Evolutionary conservation across 2,797 vertebrate genomes (phyloP), one percentile per base, ranked within the genome.

Genomic region (Brachymystax lenok): DNA sequence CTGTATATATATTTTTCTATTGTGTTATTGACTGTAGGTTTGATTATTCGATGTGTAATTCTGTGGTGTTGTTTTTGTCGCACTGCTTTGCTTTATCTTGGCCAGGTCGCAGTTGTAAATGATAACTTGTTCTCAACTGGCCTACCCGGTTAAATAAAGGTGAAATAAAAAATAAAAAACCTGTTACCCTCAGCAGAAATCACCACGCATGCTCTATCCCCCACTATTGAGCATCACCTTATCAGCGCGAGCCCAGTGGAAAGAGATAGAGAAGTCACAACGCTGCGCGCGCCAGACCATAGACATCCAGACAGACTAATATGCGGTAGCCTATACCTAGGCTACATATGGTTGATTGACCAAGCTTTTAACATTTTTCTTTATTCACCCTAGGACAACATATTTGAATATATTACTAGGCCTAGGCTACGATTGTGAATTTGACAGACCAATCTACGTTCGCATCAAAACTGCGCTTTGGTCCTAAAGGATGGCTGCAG

Each of bases 401-500:
- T 30, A 33, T 30, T 13, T 67, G 14, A 16, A 19, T 67, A 19
- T 30, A 59, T 67, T 33, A 19, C 5, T 67, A 17, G 64, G 28
- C 14, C 64, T 67, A 35, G 8, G 59, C 59, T 19, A 63, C 59
- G 59, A 63, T 8, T 24, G 59, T 63, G 59, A 63, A 63, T 30
- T 19, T 67, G 64, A 17, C 30, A 67, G 16, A 67, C 14, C 28
- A 30, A 14, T 0, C 59, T 24, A 30, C 14, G 14, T 66, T 30
- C 24, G 27, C 27, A 33, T 67, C 64, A 67, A 33, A 28, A 33
- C 64, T 13, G 28, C 27, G 28, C n/a, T 61, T 63, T 63, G 59
- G 21, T 63, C 21, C 4, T 70, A 46, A 69, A 76, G 69, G 68
- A 98, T 98, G 97, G 96, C 97, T 81, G 96, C 97, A 80, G 94